phyloP scores from a whole-genome alignment of 2,888 invertebrate species.

The Eilema depressum region DNA sequence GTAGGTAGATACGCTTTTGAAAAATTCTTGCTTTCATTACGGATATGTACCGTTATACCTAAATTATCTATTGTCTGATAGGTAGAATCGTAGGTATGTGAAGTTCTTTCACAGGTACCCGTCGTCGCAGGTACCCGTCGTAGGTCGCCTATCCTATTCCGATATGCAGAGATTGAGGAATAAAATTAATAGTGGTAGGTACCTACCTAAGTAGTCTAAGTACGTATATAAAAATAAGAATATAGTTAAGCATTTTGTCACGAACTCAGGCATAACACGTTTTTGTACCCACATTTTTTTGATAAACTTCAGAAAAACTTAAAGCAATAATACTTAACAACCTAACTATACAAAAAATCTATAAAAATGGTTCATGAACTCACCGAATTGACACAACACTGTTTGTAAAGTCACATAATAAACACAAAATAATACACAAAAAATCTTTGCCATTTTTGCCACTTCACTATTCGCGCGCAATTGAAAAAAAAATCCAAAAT shows the following conservation, averaged over 20 bases:
- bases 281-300: neutral
- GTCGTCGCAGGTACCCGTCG: too few species aligned
- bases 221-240: neutral
- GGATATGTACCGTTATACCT: too few species aligned
- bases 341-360: neutral
- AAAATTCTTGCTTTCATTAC: too few species aligned
- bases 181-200: neutral
- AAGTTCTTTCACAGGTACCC: too few species aligned
- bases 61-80: too few species aligned
- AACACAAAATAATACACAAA: slow-evolving; percentile 61
- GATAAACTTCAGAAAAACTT: slow-evolving; percentile 2
- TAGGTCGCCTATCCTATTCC: neutral
- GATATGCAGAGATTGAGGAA: neutral
- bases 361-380: slow-evolving; percentile 47
- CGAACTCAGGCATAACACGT: neutral
- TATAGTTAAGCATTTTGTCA: neutral
- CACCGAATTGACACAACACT: slow-evolving; percentile 71
- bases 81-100: too few species aligned
- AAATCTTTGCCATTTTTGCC: slow-evolving; percentile 57
- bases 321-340: neutral
- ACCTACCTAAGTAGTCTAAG: too few species aligned
- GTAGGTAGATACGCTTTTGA: too few species aligned
- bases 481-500: slow-evolving; percentile 3
- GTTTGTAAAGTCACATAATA: slow-evolving; percentile 62
- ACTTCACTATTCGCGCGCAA: slow-evolving; percentile 28